Percentiles rank a stretch among this genome's conserved stretches.
phyloP scores from a whole-genome alignment of 2,113 vertebrate species.

The Sinocyclocheilus rhinocerous region DNA sequence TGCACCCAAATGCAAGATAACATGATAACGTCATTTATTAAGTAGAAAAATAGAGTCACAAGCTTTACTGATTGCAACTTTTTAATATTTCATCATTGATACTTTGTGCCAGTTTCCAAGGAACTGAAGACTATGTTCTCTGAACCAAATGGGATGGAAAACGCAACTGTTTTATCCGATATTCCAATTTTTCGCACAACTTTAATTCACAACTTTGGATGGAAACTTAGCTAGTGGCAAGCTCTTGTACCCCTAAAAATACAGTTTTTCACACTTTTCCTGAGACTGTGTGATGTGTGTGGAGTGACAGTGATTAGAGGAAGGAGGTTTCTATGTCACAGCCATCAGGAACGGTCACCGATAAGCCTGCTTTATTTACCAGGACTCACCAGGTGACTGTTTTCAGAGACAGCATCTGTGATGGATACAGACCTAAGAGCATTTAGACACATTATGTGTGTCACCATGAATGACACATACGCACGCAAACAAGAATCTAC shows the following conservation, averaged over 20 bases:
- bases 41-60: background rate
- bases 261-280: background rate
- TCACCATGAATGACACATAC: background rate
- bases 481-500: background rate
- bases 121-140: background rate
- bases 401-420: constrained; percentile 15
- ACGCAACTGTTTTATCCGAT: background rate
- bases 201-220: background rate
- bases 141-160: background rate
- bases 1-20: background rate
- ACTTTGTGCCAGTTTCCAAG: background rate
- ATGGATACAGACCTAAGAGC: constrained; percentile 16
- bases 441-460: constrained; percentile 30
- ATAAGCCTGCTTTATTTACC: constrained; percentile 5
- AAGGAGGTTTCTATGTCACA: constrained; percentile 26
- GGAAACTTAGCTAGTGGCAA: background rate
- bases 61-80: background rate
- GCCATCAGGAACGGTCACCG: background rate
- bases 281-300: background rate
- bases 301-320: background rate
- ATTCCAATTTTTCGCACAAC: background rate
- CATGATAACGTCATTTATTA: background rate
- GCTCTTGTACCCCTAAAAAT: background rate
- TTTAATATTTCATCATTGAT: background rate
- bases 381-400: background rate